Evolutionary conservation across 2,113 vertebrate genomes (phyloP), one percentile per base, ranked within the genome.

Genomic region (Mormyrus lacerda): DNA sequence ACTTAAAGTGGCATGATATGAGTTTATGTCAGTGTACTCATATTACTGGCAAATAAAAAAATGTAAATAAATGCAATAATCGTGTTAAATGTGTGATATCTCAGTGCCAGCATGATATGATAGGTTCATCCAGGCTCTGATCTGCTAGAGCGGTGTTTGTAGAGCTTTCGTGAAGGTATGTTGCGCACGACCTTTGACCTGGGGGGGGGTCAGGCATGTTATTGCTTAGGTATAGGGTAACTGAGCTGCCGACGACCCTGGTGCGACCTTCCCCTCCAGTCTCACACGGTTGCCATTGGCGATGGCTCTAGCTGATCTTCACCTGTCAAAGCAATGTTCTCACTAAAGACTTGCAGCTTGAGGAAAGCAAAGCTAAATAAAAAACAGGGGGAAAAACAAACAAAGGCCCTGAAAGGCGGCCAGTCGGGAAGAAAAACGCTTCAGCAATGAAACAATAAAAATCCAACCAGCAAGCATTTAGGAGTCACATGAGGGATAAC

Each of bases 261-360:
- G 48, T 44, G 87, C 86, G 91, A 93, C 93, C 94, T 92, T 91
- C 93, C 90, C 88, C 91, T 91, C 90, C 91, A 91, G 88, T 93
- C 93, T 93, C 92, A 94, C 92, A 91, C 89, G 91, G 93, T 94
- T 94, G 94, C 94, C 93, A 94, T 93, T 94, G 91, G 94, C 89
- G 89, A 95, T 92, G 94, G 90, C 92, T 94, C 92, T 21, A 51
- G 93, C 92, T 94, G 95, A 96, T 95, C 96, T 94, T 94, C 95
- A 95, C 94, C 95, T 96, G 95, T 96, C 95, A 96, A 96, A 95
- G 94, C 95, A 95, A 95, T 93, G 94, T 92, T 93, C 92, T 31
- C 91, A 92, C 93, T 94, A 93, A 95, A 96, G 93, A 94, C 91
- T 92, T 93, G 92, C 94, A 95, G 93, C 93, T 94, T 94, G 91